These are phyloP conservation scores for Lymantria monacha DNA, from an alignment of 2,888 invertebrate genomes.

Conservation along the genomic window DNA sequence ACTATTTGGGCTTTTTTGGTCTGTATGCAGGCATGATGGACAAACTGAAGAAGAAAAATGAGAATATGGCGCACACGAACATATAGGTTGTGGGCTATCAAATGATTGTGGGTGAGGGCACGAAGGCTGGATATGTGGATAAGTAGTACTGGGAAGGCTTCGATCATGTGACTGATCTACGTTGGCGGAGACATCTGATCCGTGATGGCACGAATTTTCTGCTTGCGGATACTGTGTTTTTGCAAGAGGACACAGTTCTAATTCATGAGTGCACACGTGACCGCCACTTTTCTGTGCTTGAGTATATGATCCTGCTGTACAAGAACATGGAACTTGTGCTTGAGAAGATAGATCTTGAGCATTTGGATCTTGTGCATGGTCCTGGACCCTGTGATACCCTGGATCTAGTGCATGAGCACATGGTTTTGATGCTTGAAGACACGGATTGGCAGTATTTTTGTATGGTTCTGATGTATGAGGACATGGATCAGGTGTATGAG, in stretches of 20 bases:
- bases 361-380: no score
- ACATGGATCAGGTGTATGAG: not conserved
- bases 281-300: no score
- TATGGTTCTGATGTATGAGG: not conserved
- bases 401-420: not conserved
- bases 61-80: constrained; percentile 9
- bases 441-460: no score
- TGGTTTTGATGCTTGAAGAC: not conserved
- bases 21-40: not conserved
- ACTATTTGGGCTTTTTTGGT: not conserved
- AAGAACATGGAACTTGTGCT: no score
- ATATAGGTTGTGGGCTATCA: constrained; percentile 4
- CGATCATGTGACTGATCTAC: not conserved
- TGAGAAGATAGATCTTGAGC: no score
- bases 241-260: no score
- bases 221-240: no score
- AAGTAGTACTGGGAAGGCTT: not conserved
- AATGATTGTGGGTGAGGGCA: not conserved
- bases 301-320: no score
- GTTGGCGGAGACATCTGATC: no score
- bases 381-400: no score
- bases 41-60: not conserved
- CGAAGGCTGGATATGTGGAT: not conserved
- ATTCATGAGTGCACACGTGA: no score
- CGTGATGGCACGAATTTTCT: no score